These are phyloP conservation scores for Chaetogeoica ovagalla DNA, from an alignment of 2,888 invertebrate genomes.

Conservation along the genomic window DNA sequence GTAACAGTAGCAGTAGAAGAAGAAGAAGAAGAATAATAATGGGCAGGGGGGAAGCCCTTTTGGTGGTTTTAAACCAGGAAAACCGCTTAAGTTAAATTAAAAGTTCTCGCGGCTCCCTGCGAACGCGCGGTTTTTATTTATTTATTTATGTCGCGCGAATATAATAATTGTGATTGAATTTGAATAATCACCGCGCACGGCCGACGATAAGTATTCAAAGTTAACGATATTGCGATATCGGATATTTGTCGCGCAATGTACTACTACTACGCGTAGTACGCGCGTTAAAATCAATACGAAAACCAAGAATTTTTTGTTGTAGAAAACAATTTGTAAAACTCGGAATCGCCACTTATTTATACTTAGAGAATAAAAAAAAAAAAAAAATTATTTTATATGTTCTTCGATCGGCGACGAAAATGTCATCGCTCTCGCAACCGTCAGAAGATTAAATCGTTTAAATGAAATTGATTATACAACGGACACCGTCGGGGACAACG, in stretches of 20 bases:
- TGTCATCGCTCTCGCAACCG: too few relatives aligned
- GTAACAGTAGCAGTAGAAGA: too few relatives aligned
- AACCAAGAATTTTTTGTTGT: too few relatives aligned
- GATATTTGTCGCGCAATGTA: constrained; percentile 8
- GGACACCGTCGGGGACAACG: too few relatives aligned
- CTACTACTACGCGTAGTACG: too few relatives aligned
- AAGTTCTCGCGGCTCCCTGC: constrained; percentile 4
- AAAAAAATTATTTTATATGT: too few relatives aligned
- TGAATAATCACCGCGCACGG: constrained; percentile 31
- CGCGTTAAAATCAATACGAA: neutral
- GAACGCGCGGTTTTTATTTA: neutral
- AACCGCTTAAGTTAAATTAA: constrained; percentile 53
- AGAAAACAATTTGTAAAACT: too few relatives aligned
- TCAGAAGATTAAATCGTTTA: too few relatives aligned
- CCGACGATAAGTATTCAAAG: constrained; percentile 34
- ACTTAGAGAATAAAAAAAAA: too few relatives aligned
- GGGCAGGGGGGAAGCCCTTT: constrained; percentile 27
- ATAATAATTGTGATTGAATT: constrained; percentile 43
- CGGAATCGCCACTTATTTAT: too few relatives aligned
- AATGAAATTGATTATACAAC: too few relatives aligned
- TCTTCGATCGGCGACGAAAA: too few relatives aligned
- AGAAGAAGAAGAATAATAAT: neutral
- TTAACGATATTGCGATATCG: constrained; percentile 33
- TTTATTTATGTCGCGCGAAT: neutral
- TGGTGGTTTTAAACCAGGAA: constrained; percentile 44